A percentile compares a stretch with the other conserved stretches of the same genome.
These are phyloP conservation scores for Tinamus guttatus DNA, from an alignment of 2,113 vertebrate genomes.

Conservation along the genomic window DNA sequence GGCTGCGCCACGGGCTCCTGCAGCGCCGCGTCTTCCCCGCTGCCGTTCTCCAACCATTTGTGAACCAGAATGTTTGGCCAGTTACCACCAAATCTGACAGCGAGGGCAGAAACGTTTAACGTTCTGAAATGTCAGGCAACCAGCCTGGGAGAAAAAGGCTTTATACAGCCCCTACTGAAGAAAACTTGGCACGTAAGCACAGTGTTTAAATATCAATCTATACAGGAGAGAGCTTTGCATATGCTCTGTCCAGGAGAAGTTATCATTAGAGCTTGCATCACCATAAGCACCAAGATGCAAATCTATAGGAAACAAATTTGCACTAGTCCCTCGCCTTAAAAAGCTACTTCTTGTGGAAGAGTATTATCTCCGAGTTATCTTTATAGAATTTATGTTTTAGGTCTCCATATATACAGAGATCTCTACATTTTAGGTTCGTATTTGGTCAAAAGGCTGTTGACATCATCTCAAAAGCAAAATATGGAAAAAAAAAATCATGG, in stretches of 20 bases:
- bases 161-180: background rate
- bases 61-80: background rate
- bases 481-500: background rate
- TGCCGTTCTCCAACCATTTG: background rate
- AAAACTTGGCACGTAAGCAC: background rate
- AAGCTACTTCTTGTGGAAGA: background rate
- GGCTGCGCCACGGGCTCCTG: background rate
- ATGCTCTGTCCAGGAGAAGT: background rate
- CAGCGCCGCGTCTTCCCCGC: fast-evolving
- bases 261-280: background rate
- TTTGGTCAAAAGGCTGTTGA: background rate
- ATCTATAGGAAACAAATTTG: background rate
- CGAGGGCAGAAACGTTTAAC: background rate
- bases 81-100: background rate
- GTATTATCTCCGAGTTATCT: background rate
- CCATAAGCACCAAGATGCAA: background rate
- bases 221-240: fast-evolving
- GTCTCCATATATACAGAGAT: background rate
- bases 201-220: background rate
- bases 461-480: background rate
- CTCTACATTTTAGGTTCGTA: background rate
- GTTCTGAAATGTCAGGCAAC: background rate
- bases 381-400: background rate
- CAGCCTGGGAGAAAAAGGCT: background rate
- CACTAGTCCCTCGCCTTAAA: background rate